Conservation (phyloP, 2,113 vertebrate species). For the Phrynosoma platyrhinos region DNA sequence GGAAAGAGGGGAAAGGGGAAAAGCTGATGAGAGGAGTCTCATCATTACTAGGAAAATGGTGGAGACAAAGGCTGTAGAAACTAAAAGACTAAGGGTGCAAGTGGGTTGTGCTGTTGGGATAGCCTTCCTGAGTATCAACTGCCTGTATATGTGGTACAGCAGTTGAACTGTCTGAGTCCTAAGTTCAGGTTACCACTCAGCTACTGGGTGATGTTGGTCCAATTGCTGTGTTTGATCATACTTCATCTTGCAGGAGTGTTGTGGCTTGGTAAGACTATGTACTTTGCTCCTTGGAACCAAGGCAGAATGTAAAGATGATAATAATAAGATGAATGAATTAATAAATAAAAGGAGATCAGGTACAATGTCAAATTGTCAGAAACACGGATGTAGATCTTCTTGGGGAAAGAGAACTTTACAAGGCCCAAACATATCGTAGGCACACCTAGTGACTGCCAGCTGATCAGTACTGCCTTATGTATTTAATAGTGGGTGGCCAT, state of each 20-base stretch:
- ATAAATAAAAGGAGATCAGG: not conserved
- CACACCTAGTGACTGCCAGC: not conserved
- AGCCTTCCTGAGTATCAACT: not conserved
- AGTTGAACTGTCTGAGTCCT: not conserved
- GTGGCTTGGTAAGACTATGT: not conserved
- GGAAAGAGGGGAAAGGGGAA: not conserved
- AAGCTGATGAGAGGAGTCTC: not conserved
- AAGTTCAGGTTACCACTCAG: not conserved
- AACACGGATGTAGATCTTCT: not conserved
- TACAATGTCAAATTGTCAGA: not conserved
- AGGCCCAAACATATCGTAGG: not conserved
- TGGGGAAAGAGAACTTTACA: not conserved
- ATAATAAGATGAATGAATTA: not conserved
- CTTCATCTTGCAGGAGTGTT: too few species aligned
- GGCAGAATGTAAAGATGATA: not conserved
- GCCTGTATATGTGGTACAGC: not conserved
- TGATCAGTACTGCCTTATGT: not conserved
- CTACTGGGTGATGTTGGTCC: not conserved
- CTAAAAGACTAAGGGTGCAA: not conserved
- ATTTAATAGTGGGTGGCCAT: not conserved
- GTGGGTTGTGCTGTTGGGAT: not conserved
- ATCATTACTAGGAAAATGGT: not conserved
- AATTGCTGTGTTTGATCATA: not conserved
- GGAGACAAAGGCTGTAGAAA: not conserved
- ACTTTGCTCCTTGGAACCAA: not conserved